Percentiles rank a stretch among this genome's conserved stretches.
Conservation (phyloP, 2,888 invertebrate genomes). For the Thyatira batis region DNA sequence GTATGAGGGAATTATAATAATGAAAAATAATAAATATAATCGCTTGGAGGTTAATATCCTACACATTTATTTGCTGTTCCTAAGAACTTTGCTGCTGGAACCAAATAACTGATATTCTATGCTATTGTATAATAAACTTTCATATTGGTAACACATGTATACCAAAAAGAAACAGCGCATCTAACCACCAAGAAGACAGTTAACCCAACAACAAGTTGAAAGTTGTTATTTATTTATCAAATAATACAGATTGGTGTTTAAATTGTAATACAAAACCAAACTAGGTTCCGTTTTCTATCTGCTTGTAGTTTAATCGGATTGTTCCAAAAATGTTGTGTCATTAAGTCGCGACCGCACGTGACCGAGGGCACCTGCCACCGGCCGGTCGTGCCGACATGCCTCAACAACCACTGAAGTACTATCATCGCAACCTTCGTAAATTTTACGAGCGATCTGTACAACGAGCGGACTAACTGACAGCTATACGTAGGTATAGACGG, state of each 20-base stretch:
- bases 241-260: neutral
- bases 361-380: conserved; percentile 60
- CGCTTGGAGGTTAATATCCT: too few relatives aligned
- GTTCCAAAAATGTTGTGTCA: conserved; percentile 48
- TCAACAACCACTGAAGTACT: conserved; percentile 33
- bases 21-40: too few relatives aligned
- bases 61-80: too few relatives aligned
- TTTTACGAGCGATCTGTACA: conserved; percentile 9
- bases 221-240: too few relatives aligned
- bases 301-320: conserved; percentile 33
- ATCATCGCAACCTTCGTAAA: conserved; percentile 30
- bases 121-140: too few relatives aligned
- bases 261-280: neutral
- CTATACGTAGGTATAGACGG: too few relatives aligned
- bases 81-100: too few relatives aligned
- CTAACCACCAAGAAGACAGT: too few relatives aligned
- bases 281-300: conserved; percentile 1
- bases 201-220: neutral
- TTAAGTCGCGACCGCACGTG: conserved; percentile 57
- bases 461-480: neutral
- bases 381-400: conserved; percentile 53
- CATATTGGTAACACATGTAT: too few relatives aligned
- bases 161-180: too few relatives aligned
- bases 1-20: too few relatives aligned
- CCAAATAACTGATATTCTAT: too few relatives aligned